Percentiles rank a stretch among this genome's conserved stretches.
These are phyloP conservation scores for Zaprionus camerounensis DNA, from an alignment of 1,140 invertebrate species.

Conservation along the genomic window DNA sequence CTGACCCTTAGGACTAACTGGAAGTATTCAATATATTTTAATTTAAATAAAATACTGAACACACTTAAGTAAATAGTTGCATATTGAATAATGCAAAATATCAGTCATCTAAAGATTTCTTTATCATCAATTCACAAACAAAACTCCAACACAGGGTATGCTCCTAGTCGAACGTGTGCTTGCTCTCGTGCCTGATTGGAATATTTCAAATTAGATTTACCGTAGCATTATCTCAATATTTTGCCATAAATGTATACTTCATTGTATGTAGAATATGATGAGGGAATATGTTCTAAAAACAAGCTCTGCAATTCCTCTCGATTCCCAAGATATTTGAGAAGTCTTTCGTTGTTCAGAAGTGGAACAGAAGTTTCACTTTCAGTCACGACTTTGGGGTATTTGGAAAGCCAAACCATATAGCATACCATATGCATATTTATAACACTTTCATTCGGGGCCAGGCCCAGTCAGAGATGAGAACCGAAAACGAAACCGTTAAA, in stretches of 20 bases:
- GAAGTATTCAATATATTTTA: too few relatives aligned
- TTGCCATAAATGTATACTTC: not conserved
- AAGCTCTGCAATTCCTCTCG: constrained; percentile 1
- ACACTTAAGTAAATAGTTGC: too few relatives aligned
- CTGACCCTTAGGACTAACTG: too few relatives aligned
- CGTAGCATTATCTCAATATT: not conserved
- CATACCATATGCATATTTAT: constrained; percentile 60
- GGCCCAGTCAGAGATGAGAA: constrained; percentile 15
- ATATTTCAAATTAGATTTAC: not conserved
- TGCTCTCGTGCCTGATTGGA: not conserved
- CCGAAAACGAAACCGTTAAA: constrained; percentile 45
- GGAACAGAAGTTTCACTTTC: constrained; percentile 63
- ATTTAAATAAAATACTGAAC: too few relatives aligned
- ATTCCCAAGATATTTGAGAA: not conserved
- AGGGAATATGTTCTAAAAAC: not conserved
- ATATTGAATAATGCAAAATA: too few relatives aligned
- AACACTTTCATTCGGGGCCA: constrained; percentile 61
- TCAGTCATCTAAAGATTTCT: too few relatives aligned
- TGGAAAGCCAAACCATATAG: constrained; percentile 4
- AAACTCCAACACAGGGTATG: not conserved
- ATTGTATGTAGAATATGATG: not conserved
- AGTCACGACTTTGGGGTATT: constrained; percentile 53
- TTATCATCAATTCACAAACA: too few relatives aligned
- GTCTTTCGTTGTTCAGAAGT: constrained; percentile 17
- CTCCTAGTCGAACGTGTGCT: not conserved